phyloP scores from a whole-genome alignment of 2,113 vertebrate species.

The Rhineura floridana region DNA sequence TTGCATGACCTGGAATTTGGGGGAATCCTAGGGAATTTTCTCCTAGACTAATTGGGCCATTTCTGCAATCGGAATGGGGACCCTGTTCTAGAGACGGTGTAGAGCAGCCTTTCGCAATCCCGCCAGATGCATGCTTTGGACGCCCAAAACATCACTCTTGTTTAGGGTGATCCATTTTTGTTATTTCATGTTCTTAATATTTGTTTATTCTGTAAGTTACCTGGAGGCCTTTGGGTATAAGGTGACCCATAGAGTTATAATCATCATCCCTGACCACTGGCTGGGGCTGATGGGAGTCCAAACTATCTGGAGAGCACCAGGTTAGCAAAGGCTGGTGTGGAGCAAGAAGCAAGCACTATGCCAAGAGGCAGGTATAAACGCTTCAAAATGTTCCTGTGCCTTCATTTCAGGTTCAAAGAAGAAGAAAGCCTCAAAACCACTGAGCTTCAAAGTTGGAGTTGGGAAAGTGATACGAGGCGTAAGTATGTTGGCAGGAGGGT shows the following conservation, averaged over 20 bases:
- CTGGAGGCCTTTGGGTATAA: too few species aligned
- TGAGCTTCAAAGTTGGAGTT: conserved; percentile 93
- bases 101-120: not conserved
- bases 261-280: too few species aligned
- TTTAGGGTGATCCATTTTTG: too few species aligned
- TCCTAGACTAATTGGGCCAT: not conserved
- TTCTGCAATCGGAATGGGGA: not conserved
- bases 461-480: conserved; percentile 96
- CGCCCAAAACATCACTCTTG: too few species aligned
- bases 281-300: not conserved
- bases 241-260: too few species aligned
- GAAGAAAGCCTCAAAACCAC: conserved; percentile 91
- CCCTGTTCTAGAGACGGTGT: not conserved
- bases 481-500: conserved; percentile 55
- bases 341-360: too few species aligned
- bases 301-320: not conserved
- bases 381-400: too few species aligned
- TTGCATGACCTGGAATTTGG: not conserved
- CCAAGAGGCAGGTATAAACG: not conserved
- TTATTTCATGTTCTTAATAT: too few species aligned
- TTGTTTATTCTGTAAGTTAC: too few species aligned
- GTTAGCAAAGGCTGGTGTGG: not conserved
- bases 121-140: too few species aligned
- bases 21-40: not conserved
- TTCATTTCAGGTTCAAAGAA: conserved; percentile 87